These are phyloP conservation scores for Morpho deidamia DNA, from an alignment of 2,888 invertebrate species.

Conservation along the genomic window DNA sequence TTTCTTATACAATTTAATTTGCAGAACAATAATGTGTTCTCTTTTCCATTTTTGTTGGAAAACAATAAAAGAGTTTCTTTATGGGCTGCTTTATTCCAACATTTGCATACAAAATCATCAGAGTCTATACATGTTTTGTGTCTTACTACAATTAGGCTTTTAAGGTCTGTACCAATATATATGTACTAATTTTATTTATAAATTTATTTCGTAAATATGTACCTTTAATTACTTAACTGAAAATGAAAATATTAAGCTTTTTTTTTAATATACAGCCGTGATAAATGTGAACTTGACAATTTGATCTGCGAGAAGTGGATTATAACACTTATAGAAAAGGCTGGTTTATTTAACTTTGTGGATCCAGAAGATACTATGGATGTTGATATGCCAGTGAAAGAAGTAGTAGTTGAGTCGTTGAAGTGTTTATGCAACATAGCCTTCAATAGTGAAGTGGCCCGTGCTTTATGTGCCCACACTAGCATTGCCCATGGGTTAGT, in stretches of 20 bases:
- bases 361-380: constrained; percentile 51
- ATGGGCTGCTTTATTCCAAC: constrained; percentile 80
- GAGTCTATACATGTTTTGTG: constrained; percentile 71
- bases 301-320: constrained; percentile 84
- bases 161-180: constrained; percentile 84
- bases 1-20: constrained; percentile 27
- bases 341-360: constrained; percentile 76
- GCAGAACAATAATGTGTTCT: constrained; percentile 73
- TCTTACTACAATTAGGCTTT: constrained; percentile 80
- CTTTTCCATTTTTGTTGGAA: constrained; percentile 79
- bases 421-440: constrained; percentile 94
- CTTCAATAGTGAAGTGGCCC: constrained; percentile 80
- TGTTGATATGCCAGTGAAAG: constrained; percentile 60
- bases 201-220: background rate
- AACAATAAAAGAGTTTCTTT: constrained; percentile 73
- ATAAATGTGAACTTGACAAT: constrained; percentile 84
- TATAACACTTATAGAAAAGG: constrained; percentile 81
- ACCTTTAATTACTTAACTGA: no score
- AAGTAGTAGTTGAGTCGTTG: constrained; percentile 85
- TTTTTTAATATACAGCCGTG: constrained; percentile 79
- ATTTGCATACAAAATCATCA: constrained; percentile 69
- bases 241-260: no score
- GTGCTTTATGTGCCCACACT: constrained; percentile 74
- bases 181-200: background rate
- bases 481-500: constrained; percentile 84